These are phyloP conservation scores for Quadroppia sp. DNA, from an alignment of 2,888 invertebrate species.

Conservation along the genomic window DNA sequence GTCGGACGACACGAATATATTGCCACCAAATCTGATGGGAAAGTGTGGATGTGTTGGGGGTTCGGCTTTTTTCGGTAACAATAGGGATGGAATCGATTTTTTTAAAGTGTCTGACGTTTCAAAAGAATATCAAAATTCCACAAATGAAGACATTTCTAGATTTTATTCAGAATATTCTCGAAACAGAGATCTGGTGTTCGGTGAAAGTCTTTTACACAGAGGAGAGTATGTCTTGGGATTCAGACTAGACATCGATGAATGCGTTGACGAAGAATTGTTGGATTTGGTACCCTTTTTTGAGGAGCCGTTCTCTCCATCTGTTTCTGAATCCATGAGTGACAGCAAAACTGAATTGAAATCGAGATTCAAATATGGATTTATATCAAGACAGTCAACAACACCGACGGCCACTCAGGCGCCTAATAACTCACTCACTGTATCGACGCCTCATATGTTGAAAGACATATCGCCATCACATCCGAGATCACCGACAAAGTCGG, in stretches of 20 bases:
- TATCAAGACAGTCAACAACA: slow-evolving; percentile 8
- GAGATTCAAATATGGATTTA: slow-evolving; percentile 20
- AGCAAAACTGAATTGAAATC: slow-evolving; percentile 24
- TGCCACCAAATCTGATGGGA: slow-evolving; percentile 48
- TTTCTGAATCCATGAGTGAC: slow-evolving; percentile 26
- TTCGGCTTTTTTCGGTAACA: slow-evolving; percentile 87
- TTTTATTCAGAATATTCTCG: background rate
- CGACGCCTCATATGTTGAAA: background rate
- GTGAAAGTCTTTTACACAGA: slow-evolving; percentile 84
- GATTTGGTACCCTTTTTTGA: slow-evolving; percentile 35
- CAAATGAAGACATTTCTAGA: background rate
- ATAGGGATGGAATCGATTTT: slow-evolving; percentile 80
- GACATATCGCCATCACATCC: slow-evolving; percentile 4
- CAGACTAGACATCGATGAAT: slow-evolving; percentile 42
- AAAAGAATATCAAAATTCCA: background rate
- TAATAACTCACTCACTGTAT: background rate
- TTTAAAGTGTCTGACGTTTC: slow-evolving; percentile 59
- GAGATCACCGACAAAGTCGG: slow-evolving; percentile 20
- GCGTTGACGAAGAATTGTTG: slow-evolving; percentile 16
- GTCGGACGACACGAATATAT: slow-evolving; percentile 61
- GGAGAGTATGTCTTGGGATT: slow-evolving; percentile 70
- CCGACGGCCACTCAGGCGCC: background rate
- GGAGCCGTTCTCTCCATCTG: slow-evolving; percentile 17
- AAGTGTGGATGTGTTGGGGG: slow-evolving; percentile 95
- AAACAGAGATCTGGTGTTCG: slow-evolving; percentile 68